Evolutionary conservation across 2,797 vertebrate species (phyloP).

Genomic region (Sciurus vulgaris): DNA sequence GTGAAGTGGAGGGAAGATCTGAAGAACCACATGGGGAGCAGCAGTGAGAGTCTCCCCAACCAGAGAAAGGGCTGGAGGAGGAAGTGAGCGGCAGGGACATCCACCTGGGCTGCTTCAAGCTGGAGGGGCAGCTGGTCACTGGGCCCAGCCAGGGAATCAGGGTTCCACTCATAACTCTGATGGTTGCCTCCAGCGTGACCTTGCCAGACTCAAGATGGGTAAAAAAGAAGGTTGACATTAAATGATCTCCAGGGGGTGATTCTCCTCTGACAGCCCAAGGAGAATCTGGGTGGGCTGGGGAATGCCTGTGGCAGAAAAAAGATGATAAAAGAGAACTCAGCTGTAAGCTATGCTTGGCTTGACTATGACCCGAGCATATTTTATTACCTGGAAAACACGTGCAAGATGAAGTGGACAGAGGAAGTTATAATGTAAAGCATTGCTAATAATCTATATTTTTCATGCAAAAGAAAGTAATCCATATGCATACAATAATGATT

Average conservation of each 20-base stretch:
- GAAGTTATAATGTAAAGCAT: slow-evolving; percentile 20
- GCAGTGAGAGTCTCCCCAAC: background rate
- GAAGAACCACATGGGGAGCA: background rate
- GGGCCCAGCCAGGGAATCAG: background rate
- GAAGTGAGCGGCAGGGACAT: background rate
- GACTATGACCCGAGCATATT: background rate
- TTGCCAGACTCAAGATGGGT: background rate
- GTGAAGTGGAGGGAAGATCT: background rate
- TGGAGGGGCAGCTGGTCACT: fast-evolving
- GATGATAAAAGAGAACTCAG: slow-evolving; percentile 34
- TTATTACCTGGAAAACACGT: slow-evolving; percentile 57
- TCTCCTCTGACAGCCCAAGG: slow-evolving; percentile 4
- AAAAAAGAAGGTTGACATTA: background rate
- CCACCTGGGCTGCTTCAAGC: background rate
- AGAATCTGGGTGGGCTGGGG: slow-evolving; percentile 25
- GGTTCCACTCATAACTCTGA: background rate
- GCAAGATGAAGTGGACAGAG: slow-evolving; percentile 37
- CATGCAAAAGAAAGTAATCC: background rate
- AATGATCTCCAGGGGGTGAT: slow-evolving; percentile 28
- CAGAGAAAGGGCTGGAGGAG: background rate
- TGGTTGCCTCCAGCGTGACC: background rate
- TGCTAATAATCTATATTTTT: slow-evolving; percentile 6
- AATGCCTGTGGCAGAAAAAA: slow-evolving; percentile 40
- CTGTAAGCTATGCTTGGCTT: background rate
- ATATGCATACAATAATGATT: background rate